These are phyloP conservation scores for Acropternis orthonyx DNA, from an alignment of 2,797 vertebrate genomes.

Conservation along the genomic window DNA sequence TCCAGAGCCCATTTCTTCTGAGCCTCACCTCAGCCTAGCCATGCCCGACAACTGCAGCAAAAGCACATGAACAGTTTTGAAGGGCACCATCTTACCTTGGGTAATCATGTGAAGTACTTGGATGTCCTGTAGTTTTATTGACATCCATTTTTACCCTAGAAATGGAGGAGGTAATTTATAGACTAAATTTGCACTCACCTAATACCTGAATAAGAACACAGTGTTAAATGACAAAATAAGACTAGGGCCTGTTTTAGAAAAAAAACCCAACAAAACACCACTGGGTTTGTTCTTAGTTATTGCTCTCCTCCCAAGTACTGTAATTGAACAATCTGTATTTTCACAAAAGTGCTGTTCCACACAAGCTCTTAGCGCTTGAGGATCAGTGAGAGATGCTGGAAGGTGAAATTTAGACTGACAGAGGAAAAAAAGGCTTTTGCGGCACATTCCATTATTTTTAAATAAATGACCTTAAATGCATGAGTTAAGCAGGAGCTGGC, in stretches of 20 bases:
- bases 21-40: neutral
- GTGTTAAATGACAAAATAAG: neutral
- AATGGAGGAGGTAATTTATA: neutral
- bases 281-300: neutral
- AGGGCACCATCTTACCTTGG: neutral
- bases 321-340: constrained; percentile 20
- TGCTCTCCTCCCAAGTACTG: neutral
- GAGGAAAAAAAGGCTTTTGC: constrained; percentile 14
- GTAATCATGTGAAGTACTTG: neutral
- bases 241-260: neutral
- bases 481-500: neutral
- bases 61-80: neutral
- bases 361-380: neutral
- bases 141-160: neutral
- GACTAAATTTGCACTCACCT: neutral
- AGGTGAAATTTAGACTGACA: constrained; percentile 58
- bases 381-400: constrained; percentile 43
- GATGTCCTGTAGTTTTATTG: neutral
- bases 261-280: neutral
- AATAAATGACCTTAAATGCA: constrained; percentile 20
- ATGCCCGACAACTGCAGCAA: neutral
- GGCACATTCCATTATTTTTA: constrained; percentile 21
- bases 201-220: neutral
- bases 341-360: neutral
- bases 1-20: neutral